Conservation (phyloP, 30 jellyfish, hydroid and myxozoan genomes). For the Pseudorhiza aurosa region DNA sequence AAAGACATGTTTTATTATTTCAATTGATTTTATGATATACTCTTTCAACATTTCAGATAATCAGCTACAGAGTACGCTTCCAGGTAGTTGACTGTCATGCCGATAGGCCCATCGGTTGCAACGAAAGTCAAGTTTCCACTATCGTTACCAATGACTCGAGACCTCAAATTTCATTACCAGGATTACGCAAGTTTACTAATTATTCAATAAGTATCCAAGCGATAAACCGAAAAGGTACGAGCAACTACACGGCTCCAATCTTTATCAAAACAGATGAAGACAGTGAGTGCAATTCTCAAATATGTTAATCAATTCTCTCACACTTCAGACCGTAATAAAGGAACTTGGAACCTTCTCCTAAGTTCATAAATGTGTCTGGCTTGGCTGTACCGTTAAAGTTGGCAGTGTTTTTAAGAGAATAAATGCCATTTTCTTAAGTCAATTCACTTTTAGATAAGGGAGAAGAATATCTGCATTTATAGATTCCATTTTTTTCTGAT, state of each 20-base stretch:
- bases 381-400: too few species aligned
- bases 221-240: conserved; percentile 13
- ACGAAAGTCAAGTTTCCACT: conserved; percentile 26
- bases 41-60: conserved; percentile 15
- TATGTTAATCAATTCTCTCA: too few species aligned
- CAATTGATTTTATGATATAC: too few species aligned
- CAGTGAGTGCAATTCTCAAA: conserved; percentile 28
- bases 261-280: conserved; percentile 38
- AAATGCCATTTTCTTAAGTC: too few species aligned
- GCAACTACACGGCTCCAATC: conserved; percentile 20
- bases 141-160: conserved; percentile 4
- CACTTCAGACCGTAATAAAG: too few species aligned
- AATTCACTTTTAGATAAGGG: too few species aligned
- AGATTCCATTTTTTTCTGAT: too few species aligned
- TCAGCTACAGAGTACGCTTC: conserved; percentile 31
- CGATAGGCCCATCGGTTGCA: conserved; percentile 49
- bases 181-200: conserved; percentile 29
- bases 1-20: too few species aligned
- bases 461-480: too few species aligned
- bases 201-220: conserved; percentile 31
- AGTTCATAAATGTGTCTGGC: too few species aligned
- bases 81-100: conserved; percentile 39
- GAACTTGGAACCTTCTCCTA: too few species aligned
- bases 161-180: conserved; percentile 1
- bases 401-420: too few species aligned